Conservation (phyloP, 2,888 invertebrate species). For the Apodemia mormo region DNA sequence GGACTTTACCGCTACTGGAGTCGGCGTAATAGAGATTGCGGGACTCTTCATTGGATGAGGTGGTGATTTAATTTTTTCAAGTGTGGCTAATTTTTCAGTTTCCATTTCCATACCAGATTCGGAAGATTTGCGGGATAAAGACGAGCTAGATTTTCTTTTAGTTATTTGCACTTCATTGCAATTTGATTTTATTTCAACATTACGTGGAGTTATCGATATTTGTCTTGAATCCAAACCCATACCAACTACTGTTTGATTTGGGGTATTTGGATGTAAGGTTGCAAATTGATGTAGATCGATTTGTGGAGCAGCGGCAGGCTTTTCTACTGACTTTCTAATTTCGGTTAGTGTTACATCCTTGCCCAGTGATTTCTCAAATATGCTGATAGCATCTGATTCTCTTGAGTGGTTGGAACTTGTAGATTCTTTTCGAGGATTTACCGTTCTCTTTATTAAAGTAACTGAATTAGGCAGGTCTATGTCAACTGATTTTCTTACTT, state of each 20-base stretch:
- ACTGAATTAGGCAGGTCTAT: conserved; percentile 75
- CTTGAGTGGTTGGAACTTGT: conserved; percentile 73
- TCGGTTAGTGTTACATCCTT: conserved; percentile 77
- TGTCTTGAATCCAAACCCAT: conserved; percentile 65
- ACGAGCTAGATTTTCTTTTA: conserved; percentile 61
- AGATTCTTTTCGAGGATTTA: conserved; percentile 72
- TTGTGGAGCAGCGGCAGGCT: conserved; percentile 50
- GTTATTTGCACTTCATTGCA: conserved; percentile 54
- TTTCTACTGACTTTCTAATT: conserved; percentile 74
- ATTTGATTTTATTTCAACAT: conserved; percentile 50
- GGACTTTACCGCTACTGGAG: conserved; percentile 57
- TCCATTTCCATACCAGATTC: conserved; percentile 58
- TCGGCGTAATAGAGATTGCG: conserved; percentile 53
- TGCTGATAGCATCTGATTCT: conserved; percentile 74
- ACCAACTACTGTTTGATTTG: conserved; percentile 51
- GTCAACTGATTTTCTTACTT: conserved; percentile 70
- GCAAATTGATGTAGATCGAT: conserved; percentile 70
- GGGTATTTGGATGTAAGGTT: conserved; percentile 59
- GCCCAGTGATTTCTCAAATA: conserved; percentile 75
- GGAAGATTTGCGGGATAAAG: conserved; percentile 60
- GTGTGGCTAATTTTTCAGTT: conserved; percentile 53
- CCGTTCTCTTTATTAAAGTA: conserved; percentile 73
- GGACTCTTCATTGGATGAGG: conserved; percentile 50
- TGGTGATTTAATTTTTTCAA: conserved; percentile 60
- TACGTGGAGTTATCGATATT: conserved; percentile 68